Base-by-base conservation (phyloP, 1,140 invertebrate species). In the Papilio aristodemus region DNA sequence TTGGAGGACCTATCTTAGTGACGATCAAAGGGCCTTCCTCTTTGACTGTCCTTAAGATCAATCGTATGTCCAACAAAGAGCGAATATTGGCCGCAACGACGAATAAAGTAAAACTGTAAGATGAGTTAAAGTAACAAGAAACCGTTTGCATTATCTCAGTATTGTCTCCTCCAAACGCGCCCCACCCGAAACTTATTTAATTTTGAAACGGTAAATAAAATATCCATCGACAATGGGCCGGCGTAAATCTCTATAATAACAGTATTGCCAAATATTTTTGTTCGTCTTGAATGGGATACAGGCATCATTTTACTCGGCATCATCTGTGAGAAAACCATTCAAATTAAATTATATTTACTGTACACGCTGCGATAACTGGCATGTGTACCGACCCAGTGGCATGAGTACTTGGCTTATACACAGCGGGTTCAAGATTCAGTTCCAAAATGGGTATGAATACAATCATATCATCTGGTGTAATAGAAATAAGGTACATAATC, bases 231-330 rank as follows among this genome's bases (percentile, higher is more conserved):
- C 59, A 62, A 62, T 62, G 59, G 59, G 2, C 8, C 27, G 17
- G 7, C 27, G 9, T 62, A 19, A 37, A 38, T 11, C 36, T 7
- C 4, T 60, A 60, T 38, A 62, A 62, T 19, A 62, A 62, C 32
- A 62, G 38, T 36, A 38, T 38, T 17, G 27, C 59, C 27, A 62
- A 62, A 62, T 62, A 62, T 62, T 62, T 62, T 62, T 36, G 36
- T 62, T 62, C 36, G 14, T 17, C 32, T 60, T 13, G 37, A 60
- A 37, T n/a, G n/a, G 58, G 32, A 36, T 17, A 58, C 11, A 7
- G 25, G 14, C 25, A 36, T 59, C 46, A 54, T 54, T 54, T 54
- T 54, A 10, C 46, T 54, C 46, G 46, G 6, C 27, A 32, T n/a
- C 43, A 46, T 54, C 46, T 54, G 46, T 54, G 46, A 11, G 46